Percentiles rank a stretch among this genome's conserved stretches.
phyloP scores from a whole-genome alignment of 2,797 vertebrate genomes.

The Sylvilagus floridanus region DNA sequence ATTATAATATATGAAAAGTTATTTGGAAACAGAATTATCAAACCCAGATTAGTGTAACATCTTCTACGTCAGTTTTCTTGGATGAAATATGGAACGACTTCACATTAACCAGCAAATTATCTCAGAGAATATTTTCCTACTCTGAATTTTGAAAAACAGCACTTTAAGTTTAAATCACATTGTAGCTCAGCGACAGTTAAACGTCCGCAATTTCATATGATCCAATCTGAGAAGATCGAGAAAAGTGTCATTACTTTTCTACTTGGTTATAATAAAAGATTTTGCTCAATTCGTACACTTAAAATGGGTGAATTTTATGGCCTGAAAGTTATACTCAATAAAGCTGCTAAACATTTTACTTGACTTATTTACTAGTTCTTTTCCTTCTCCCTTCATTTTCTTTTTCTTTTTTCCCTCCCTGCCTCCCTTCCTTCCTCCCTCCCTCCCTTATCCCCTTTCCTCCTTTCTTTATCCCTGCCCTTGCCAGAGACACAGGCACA shows the following conservation, averaged over 20 bases:
- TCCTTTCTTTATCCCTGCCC: too few relatives aligned
- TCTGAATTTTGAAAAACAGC: conserved; percentile 37
- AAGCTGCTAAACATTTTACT: conserved; percentile 48
- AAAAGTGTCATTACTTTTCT: conserved; percentile 34
- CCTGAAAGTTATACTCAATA: conserved; percentile 13
- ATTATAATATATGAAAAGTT: conserved; percentile 8
- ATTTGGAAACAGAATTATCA: conserved; percentile 29
- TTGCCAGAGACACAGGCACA: too few relatives aligned
- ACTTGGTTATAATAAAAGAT: conserved; percentile 53
- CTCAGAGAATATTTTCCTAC: not conserved
- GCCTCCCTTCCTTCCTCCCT: too few relatives aligned
- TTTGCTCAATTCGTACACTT: not conserved
- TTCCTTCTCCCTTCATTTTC: too few relatives aligned
- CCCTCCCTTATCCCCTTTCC: too few relatives aligned
- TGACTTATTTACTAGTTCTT: not conserved
- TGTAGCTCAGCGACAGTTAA: conserved; percentile 14
- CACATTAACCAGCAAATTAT: conserved; percentile 24
- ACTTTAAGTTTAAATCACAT: conserved; percentile 16
- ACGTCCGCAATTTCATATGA: not conserved
- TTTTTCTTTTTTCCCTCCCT: too few relatives aligned
- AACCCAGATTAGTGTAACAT: not conserved
- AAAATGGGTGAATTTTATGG: conserved; percentile 13
- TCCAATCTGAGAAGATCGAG: not conserved
- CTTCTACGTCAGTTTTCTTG: not conserved
- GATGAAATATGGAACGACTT: not conserved